These are phyloP conservation scores for Neotoxoptera formosana DNA, from an alignment of 1,140 invertebrate genomes.

Conservation along the genomic window DNA sequence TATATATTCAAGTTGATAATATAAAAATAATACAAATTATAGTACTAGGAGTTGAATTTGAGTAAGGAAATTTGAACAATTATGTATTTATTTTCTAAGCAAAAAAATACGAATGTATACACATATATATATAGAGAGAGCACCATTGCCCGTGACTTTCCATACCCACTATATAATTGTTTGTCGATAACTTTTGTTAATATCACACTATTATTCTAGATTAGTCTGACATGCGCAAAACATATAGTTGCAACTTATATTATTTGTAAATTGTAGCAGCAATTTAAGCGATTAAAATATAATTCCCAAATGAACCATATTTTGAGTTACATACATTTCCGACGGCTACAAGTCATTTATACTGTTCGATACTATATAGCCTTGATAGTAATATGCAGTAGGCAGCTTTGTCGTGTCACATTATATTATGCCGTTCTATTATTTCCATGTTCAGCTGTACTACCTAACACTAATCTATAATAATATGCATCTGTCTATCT, in stretches of 20 bases:
- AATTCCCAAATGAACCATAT: not conserved
- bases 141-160: not conserved
- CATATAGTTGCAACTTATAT: not conserved
- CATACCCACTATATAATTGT: not conserved
- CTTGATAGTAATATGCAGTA: not conserved
- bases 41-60: not conserved
- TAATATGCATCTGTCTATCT: not conserved
- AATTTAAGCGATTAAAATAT: not conserved
- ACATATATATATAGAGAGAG: not conserved
- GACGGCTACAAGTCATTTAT: not conserved
- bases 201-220: not conserved
- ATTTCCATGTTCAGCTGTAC: not conserved
- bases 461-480: not conserved
- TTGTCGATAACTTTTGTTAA: not conserved
- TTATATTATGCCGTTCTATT: not conserved
- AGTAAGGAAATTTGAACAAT: not conserved
- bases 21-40: not conserved
- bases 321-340: not conserved
- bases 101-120: not conserved
- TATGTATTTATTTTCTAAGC: not conserved
- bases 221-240: not conserved
- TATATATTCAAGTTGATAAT: not conserved
- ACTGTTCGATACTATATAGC: not conserved
- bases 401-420: not conserved
- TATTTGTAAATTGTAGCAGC: not conserved